Base-by-base conservation (phyloP, 1,140 invertebrate genomes). In the Fopius arisanus region DNA sequence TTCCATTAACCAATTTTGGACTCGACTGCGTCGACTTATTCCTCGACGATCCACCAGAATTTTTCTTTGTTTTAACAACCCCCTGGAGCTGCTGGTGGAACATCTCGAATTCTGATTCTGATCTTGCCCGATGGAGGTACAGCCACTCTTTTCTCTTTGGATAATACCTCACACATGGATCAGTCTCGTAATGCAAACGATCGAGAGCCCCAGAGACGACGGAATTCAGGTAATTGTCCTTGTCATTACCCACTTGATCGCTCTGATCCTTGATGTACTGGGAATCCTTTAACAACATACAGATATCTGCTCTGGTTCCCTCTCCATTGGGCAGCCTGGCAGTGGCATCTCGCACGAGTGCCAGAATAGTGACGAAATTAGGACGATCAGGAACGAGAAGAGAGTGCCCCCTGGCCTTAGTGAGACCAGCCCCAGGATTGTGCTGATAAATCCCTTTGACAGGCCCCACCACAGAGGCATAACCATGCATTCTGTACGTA, bases 311-410 rank as follows among this genome's bases (percentile, higher is more conserved):
- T 28, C 96, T 87, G 0, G 96, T 97, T 23, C 97, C 97, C 89
- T 98, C 96, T 0, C 97, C 96, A 86, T 96, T 98, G 0, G 97
- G 97, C 71, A 98, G 88, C 51, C 97, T 88, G 0, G 97, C 96
- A 0, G 96, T 95, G 3, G 97, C 96, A 89, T 98, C 97, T 43
- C 96, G 88, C 9, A 98, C 96, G 40, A 98, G 88, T 12, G 96
- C 95, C 6, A 97, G 86, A 81, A 98, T 96, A 5, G 96, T 96
- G 10, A 97, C 96, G 86, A 94, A 97, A 71, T 96, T 94, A 26
- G 97, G 97, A 48, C 97, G 88, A 82, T 95, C 93, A 3, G 93
- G 91, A 0, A 93, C 92, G 65, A 98, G 88, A 63, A 98, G 89
- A 2, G 93, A 93, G 83, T 97, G 96, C 28, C 95, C 96, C 48